phyloP scores from a whole-genome alignment of 2,888 invertebrate genomes.

The Rhingia campestris region DNA sequence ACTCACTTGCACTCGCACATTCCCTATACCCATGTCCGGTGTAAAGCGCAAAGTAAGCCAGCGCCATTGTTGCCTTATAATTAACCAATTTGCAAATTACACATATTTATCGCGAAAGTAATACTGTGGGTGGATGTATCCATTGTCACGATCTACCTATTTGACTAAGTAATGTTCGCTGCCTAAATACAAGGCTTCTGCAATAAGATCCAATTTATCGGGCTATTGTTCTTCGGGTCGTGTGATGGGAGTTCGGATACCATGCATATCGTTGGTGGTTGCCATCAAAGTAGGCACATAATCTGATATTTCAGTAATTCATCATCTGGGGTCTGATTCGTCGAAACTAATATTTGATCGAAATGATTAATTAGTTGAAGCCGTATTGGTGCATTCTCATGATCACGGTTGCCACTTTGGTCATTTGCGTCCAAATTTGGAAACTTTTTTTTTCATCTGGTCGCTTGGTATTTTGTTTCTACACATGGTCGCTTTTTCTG shows the following conservation, averaged over 20 bases:
- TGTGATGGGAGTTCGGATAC: background rate
- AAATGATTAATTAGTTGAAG: too few species aligned
- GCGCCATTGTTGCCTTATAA: conserved; percentile 47
- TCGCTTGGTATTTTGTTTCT: too few species aligned
- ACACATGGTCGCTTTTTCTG: too few species aligned
- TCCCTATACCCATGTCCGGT: background rate
- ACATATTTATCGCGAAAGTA: conserved; percentile 47
- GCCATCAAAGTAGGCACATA: too few species aligned
- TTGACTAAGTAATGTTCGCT: background rate
- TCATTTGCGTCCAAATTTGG: too few species aligned
- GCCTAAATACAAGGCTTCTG: conserved; percentile 8
- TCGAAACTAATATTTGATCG: too few species aligned
- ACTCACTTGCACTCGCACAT: background rate
- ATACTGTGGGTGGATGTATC: background rate
- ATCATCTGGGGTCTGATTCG: too few species aligned
- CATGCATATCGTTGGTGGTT: too few species aligned
- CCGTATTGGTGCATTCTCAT: too few species aligned
- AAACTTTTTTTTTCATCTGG: too few species aligned
- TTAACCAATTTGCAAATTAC: conserved; percentile 51
- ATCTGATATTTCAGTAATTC: too few species aligned
- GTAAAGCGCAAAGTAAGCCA: conserved; percentile 16
- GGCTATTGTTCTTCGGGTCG: conserved; percentile 6
- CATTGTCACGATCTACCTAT: conserved; percentile 17
- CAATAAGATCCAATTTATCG: conserved; percentile 32
- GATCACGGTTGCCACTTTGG: too few species aligned